Base-by-base conservation (phyloP, 2,888 invertebrate species). In the Clepsis dumicolana region DNA sequence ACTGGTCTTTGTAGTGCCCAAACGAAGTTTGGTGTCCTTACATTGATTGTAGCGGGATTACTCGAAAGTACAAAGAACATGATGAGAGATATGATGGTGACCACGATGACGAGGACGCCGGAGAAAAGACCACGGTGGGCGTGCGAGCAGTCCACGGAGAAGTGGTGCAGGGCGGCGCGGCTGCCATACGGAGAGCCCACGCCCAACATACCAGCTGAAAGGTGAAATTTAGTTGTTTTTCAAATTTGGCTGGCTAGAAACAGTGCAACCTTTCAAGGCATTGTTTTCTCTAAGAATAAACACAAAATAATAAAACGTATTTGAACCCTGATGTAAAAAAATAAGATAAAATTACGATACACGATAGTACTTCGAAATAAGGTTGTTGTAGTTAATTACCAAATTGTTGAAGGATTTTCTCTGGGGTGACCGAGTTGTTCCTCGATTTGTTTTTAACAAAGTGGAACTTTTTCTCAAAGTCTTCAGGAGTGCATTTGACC, bases 31-130 rank as follows among this genome's bases (percentile, higher is more conserved):
- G n/a, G 44, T 18, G 18, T 12, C 14, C 44, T 89, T 84, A 94
- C 94, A 57, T 91, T 90, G 61, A 95, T 94, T 71, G 95, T 96
- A 4, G 94, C 90, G 0, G 94, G 94, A 74, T 94, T 94, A 68
- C 94, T 95, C 65, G 96, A 96, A 57, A 98, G 90, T 0, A 98
- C 98, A 86, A 98, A 98, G 90, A 98, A 98, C 94, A 98, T 96
- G 64, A 98, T 98, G 71, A 98, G 95, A 14, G 97, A 96, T 79
- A 98, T 97, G 60, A 98, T 97, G 10, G 97, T 96, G 67, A 97
- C 94, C 0, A 98, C 97, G 64, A 98, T 96, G 48, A 97, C 91
- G 10, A 97, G 88, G 72, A 97, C 96, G 5, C 97, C 95, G 35
- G 94, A 94, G 79, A 95, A 96, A 82, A 98, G 94, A 73, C 98